Percentiles rank a stretch among this genome's conserved stretches.
phyloP scores from a whole-genome alignment of 1,140 invertebrate species.

The Eulimnadia texana region DNA sequence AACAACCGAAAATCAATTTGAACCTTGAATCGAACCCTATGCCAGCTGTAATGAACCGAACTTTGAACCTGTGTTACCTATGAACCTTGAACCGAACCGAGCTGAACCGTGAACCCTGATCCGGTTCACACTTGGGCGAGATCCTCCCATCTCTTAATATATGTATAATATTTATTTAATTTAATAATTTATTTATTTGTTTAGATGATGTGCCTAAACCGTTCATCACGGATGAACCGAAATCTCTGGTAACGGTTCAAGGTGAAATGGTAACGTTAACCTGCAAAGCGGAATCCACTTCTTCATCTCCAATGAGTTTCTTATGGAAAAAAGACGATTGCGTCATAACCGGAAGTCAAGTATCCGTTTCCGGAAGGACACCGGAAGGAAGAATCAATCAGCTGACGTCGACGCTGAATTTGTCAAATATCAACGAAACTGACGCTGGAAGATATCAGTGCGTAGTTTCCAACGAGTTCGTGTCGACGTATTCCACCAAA shows the following conservation, averaged over 20 bases:
- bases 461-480: conserved; percentile 74
- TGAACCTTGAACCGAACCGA: no score
- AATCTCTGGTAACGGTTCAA: conserved; percentile 61
- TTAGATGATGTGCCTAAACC: conserved; percentile 67
- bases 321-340: conserved; percentile 79
- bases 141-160: no score
- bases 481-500: conserved; percentile 72
- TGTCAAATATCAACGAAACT: conserved; percentile 52
- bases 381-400: conserved; percentile 18
- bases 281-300: conserved; percentile 53
- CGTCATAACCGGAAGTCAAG: conserved; percentile 34
- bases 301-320: conserved; percentile 50
- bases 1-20: no score
- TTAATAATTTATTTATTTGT: not conserved
- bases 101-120: no score
- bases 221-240: conserved; percentile 60
- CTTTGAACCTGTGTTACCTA: no score
- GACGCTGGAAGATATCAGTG: conserved; percentile 84
- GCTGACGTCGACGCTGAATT: conserved; percentile 46
- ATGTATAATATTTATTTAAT: not conserved
- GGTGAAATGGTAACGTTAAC: conserved; percentile 62
- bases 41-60: no score
- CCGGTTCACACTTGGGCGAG: no score
- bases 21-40: no score
- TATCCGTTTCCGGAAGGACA: not conserved